phyloP scores from a whole-genome alignment of 2,797 vertebrate genomes.

The Allobates femoralis region DNA sequence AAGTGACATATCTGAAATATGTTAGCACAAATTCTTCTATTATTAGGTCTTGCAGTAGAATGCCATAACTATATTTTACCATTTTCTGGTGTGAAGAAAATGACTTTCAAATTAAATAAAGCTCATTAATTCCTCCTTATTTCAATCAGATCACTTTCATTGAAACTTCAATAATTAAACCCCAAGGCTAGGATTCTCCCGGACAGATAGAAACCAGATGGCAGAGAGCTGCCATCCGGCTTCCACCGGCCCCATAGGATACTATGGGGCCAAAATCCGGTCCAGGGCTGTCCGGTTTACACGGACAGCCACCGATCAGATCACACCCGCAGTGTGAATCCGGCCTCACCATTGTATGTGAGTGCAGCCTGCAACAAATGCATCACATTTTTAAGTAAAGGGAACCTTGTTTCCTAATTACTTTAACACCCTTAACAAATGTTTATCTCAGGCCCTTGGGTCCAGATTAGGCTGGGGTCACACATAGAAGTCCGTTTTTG shows the following conservation, averaged over 20 bases:
- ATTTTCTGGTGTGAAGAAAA: slow-evolving; percentile 20
- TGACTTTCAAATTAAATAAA: slow-evolving; percentile 25
- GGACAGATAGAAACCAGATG: too few species aligned
- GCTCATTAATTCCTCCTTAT: slow-evolving; percentile 49
- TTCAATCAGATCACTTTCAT: slow-evolving; percentile 44
- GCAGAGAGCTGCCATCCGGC: too few species aligned
- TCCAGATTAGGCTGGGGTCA: too few species aligned
- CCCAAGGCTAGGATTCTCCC: slow-evolving; percentile 48
- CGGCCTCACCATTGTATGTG: too few species aligned
- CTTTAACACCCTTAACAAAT: slow-evolving; percentile 21
- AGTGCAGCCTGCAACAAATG: slow-evolving; percentile 32
- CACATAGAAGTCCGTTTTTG: too few species aligned
- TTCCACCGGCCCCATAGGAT: too few species aligned
- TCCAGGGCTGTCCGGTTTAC: slow-evolving; percentile 50
- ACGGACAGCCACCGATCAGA: too few species aligned
- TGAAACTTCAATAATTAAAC: slow-evolving; percentile 56
- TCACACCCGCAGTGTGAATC: too few species aligned
- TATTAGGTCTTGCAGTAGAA: not conserved
- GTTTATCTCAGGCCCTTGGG: too few species aligned
- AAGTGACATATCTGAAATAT: too few species aligned
- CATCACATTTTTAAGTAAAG: slow-evolving; percentile 30
- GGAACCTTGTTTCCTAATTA: not conserved
- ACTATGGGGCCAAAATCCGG: too few species aligned
- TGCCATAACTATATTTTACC: slow-evolving; percentile 1
- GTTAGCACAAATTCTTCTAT: not conserved